Evolutionary conservation across 2,113 vertebrate genomes (phyloP).

Genomic region (Herpetotheres cachinnans): DNA sequence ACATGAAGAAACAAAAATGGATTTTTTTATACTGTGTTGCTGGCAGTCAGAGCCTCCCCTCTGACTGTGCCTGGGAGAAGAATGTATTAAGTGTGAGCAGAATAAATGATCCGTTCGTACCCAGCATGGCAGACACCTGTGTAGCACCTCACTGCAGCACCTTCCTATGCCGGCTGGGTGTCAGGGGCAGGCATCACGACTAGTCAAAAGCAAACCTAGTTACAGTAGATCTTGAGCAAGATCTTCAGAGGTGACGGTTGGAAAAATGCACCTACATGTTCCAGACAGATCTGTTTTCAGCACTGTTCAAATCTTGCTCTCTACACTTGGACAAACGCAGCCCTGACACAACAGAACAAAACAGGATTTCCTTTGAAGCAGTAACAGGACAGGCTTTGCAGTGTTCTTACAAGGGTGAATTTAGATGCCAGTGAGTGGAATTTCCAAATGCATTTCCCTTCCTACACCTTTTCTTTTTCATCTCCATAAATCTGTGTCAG

Average conservation of each 20-base stretch:
- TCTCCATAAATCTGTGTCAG: slow-evolving; percentile 40
- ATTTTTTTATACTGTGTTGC: not conserved
- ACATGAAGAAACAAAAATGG: not conserved
- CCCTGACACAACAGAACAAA: not conserved
- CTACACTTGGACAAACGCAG: not conserved
- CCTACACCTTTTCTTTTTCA: slow-evolving; percentile 30
- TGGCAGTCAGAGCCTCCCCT: not conserved
- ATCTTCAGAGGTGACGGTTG: not conserved
- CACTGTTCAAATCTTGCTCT: not conserved
- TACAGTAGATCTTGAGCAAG: not conserved
- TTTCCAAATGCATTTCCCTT: slow-evolving; percentile 37
- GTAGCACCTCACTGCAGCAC: not conserved
- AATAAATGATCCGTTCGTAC: not conserved
- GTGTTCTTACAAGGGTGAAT: not conserved
- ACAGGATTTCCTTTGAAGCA: not conserved
- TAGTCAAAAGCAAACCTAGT: not conserved
- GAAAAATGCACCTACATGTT: not conserved
- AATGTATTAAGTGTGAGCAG: slow-evolving; percentile 10
- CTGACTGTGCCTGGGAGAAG: not conserved
- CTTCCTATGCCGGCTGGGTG: not conserved
- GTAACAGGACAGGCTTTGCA: not conserved
- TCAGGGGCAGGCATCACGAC: not conserved
- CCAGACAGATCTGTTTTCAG: not conserved
- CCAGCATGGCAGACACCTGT: not conserved
- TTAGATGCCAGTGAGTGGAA: not conserved